Evolutionary conservation across 2,113 vertebrate genomes (phyloP), one percentile per base, ranked within the genome.

Genomic region (Dascyllus trimaculatus): DNA sequence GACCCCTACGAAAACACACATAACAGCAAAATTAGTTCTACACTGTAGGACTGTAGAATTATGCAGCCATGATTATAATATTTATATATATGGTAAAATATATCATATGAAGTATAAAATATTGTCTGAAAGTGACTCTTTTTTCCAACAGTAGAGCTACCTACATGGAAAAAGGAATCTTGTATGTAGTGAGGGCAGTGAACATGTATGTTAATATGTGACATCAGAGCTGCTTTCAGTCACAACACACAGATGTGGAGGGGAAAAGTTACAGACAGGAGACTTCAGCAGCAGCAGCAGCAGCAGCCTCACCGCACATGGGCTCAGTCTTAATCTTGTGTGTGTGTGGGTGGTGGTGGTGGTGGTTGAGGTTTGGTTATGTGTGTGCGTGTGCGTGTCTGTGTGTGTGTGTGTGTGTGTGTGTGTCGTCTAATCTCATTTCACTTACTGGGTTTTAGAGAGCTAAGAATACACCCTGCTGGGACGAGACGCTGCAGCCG

Each of bases 401-500:
- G 35, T 24, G 22, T 22, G 25, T 66, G 63, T 51, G 35, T 24
- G 22, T 22, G 25, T 66, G 63, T 71, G 46, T 17, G 71, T 80
- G 54, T 78, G 66, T 78, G 63, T 82, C 51, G 56, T 83, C 84
- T 88, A 89, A 90, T 90, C 85, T 90, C 77, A 89, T 87, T 89
- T 87, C 65, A 80, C 79, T 88, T 88, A 84, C 83, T 89, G 80
- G 83, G 80, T 80, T 90, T 78, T 85, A 76, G 9, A 75, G 80
- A 71, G 80, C 82, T 87, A 87, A 87, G 89, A 88, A 90, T 90
- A 91, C 82, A 83, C 72, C 59, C 80, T 68, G 59, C 71, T 73
- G 72, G 65, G 81, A 84, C 67, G 53, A 84, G 78, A 73, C 22
- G 45, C 71, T 80, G 68, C 75, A 79, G 76, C 56, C 49, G 25